Percentiles rank a stretch among this genome's conserved stretches.
Conservation (phyloP, 1,140 invertebrate genomes). For the Nebria ingens region DNA sequence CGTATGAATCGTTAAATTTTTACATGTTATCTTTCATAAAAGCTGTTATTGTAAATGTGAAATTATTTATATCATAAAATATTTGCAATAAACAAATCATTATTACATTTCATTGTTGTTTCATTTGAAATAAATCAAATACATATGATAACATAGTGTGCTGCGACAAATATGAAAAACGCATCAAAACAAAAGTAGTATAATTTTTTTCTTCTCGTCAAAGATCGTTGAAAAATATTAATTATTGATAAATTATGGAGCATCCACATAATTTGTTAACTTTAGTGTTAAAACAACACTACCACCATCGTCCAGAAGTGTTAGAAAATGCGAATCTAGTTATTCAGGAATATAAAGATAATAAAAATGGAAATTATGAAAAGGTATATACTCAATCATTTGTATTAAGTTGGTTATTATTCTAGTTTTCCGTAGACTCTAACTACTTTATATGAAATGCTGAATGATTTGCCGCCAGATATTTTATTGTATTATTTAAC, state of each 20-base stretch:
- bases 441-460: slow-evolving; percentile 19
- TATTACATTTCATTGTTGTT: too few relatives aligned
- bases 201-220: too few relatives aligned
- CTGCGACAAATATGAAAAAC: too few relatives aligned
- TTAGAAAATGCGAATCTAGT: slow-evolving; percentile 16
- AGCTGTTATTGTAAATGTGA: background rate
- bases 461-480: slow-evolving; percentile 24
- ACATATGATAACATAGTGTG: too few relatives aligned
- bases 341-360: slow-evolving; percentile 13
- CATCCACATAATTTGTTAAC: slow-evolving; percentile 22
- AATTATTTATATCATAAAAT: background rate
- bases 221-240: too few relatives aligned
- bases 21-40: background rate
- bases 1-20: too few relatives aligned
- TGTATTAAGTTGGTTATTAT: background rate
- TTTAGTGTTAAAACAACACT: slow-evolving; percentile 23
- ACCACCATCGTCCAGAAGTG: slow-evolving; percentile 21
- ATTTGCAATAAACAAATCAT: background rate
- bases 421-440: slow-evolving; percentile 18
- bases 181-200: too few relatives aligned
- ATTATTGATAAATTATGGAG: slow-evolving; percentile 22
- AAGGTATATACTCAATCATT: slow-evolving; percentile 14
- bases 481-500: slow-evolving; percentile 25
- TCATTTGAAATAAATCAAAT: too few relatives aligned
- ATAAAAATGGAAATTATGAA: slow-evolving; percentile 11